These are phyloP conservation scores for Agelastica alni DNA, from an alignment of 2,888 invertebrate genomes.

Conservation along the genomic window DNA sequence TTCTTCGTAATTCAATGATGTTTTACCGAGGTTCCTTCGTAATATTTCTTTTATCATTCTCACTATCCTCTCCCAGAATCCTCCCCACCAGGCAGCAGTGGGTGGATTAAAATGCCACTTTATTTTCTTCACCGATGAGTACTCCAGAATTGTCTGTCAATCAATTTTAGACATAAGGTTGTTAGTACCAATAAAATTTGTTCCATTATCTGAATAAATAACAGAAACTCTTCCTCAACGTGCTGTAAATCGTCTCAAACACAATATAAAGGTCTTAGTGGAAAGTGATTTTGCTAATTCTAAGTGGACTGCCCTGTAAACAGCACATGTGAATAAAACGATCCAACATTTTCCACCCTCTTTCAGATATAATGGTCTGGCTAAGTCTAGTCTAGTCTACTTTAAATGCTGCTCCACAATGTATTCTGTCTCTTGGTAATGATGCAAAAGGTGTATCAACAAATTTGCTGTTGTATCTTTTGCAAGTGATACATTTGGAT, in stretches of 20 bases:
- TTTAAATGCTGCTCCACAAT: no score
- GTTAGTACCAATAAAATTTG: no score
- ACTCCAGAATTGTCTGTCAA: slow-evolving; percentile 26
- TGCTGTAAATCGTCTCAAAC: slow-evolving; percentile 1
- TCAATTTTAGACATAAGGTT: not conserved
- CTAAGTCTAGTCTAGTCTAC: slow-evolving; percentile 1
- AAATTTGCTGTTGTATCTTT: slow-evolving; percentile 2
- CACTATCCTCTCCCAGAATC: slow-evolving; percentile 50
- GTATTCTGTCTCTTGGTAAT: slow-evolving; percentile 5
- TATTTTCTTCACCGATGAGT: slow-evolving; percentile 32
- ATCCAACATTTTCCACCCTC: no score
- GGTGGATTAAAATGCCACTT: slow-evolving; percentile 50
- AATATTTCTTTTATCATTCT: slow-evolving; percentile 48
- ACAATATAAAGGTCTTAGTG: slow-evolving; percentile 1
- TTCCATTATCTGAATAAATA: slow-evolving; percentile 8
- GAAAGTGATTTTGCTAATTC: no score
- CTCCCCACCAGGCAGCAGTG: slow-evolving; percentile 54
- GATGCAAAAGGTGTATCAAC: slow-evolving; percentile 5
- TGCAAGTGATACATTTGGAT: slow-evolving; percentile 6
- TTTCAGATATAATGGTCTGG: slow-evolving; percentile 6
- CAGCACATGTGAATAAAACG: slow-evolving; percentile 5
- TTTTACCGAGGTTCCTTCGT: slow-evolving; percentile 44
- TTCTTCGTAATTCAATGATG: slow-evolving; percentile 36
- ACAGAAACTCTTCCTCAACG: slow-evolving; percentile 6
- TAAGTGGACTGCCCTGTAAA: no score